Percentiles rank a stretch among this genome's conserved stretches.
Evolutionary conservation across 2,888 invertebrate genomes (phyloP).

Genomic region (Leptinotarsa haldemani): DNA sequence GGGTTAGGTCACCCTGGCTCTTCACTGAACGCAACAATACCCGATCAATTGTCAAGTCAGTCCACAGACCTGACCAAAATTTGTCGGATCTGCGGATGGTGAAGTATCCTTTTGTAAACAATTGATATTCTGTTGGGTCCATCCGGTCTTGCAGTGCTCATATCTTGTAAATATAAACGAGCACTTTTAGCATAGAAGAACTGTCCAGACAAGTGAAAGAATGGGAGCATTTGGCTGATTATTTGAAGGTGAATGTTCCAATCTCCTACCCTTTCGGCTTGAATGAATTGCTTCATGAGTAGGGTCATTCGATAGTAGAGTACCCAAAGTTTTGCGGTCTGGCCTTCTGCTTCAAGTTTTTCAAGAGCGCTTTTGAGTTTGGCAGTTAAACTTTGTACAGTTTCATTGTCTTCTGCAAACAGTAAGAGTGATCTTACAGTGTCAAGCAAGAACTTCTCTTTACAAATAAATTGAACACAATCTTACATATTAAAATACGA

Average conservation of each 20-base stretch:
- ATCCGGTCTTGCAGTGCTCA: slow-evolving; percentile 23
- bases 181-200: slow-evolving; percentile 31
- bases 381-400: not conserved
- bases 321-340: not conserved
- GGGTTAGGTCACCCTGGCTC: slow-evolving; percentile 46
- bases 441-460: not conserved
- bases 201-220: slow-evolving; percentile 37
- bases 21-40: slow-evolving; percentile 53
- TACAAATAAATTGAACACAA: too few species aligned
- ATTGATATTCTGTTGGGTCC: slow-evolving; percentile 27
- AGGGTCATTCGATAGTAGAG: slow-evolving; percentile 51
- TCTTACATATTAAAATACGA: too few species aligned
- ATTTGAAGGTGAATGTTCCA: slow-evolving; percentile 45
- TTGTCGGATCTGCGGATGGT: slow-evolving; percentile 44
- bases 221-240: slow-evolving; percentile 35
- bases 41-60: slow-evolving; percentile 57
- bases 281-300: slow-evolving; percentile 52
- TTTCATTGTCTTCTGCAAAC: not conserved
- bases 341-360: too few species aligned
- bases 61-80: slow-evolving; percentile 50
- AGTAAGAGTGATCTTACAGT: not conserved
- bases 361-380: not conserved
- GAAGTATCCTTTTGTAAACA: slow-evolving; percentile 38
- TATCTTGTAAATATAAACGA: slow-evolving; percentile 27
- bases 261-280: slow-evolving; percentile 55